Evolutionary conservation across 2,797 vertebrate species (phyloP), one percentile per base, ranked within the genome.

Genomic region (Pyrocephalus nanus): DNA sequence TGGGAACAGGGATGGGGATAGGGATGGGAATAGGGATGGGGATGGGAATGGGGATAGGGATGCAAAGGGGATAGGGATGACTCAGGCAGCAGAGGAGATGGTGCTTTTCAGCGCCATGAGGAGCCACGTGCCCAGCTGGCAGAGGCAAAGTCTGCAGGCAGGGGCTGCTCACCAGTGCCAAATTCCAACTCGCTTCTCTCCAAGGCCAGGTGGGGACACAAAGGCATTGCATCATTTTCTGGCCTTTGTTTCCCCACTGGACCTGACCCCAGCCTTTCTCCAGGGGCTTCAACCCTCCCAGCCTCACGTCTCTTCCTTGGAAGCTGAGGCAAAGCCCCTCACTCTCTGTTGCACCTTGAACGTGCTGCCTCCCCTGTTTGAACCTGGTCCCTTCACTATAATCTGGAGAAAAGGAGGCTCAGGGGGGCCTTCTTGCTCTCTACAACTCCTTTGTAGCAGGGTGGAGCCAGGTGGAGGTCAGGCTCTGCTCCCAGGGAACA

Each of bases 181-280:
- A 57, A 42, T 62, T 15, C 53, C n/a, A 34, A 16, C 55, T 34
- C 9, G 26, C 55, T 58, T 11, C 20, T 45, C 27, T 53, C 30
- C 62, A 11, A 23, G 70, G 32, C 38, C 0, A 1, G 8, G 15
- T 11, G 25, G 9, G 25, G 66, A 66, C n/a, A 38, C 42, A 48
- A 3, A 0, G 1, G 9, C 29, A 2, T 1, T 1, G 8, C 30
- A 4, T 17, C 25, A 12, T 1, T 54, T 36, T 7, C 4, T 3
- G 40, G 19, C 20, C 20, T 54, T 26, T 15, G 1, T 15, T 43
- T 40, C 75, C 26, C 15, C 48, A 25, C 51, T 15, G 42, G 30
- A 29, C 43, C 36, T 6, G 17, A 47, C 5, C 3, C 27, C n/a
- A 42, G 15, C 15, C 5, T 38, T 54, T 43, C 36, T 62, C 17